Evolutionary conservation across 2,113 vertebrate species (phyloP).

Genomic region (Pollachius pollachius): DNA sequence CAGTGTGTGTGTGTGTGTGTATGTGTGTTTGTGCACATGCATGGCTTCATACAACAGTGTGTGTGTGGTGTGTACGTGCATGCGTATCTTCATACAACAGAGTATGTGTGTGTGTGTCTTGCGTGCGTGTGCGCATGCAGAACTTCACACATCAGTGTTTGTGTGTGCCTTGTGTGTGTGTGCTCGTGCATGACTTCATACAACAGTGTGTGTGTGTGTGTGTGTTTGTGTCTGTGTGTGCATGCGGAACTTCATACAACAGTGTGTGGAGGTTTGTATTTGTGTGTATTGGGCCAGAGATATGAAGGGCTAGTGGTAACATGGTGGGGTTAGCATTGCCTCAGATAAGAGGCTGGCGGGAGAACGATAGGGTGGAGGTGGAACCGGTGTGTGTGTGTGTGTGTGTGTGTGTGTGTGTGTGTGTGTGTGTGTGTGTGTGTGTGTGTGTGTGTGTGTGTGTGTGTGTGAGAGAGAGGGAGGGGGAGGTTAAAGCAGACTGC

Average conservation of each 20-base stretch:
- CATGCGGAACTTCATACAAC: not conserved
- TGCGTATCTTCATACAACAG: no score
- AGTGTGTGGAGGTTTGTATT: not conserved
- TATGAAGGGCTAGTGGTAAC: not conserved
- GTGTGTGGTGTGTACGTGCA: no score
- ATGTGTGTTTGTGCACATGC: no score
- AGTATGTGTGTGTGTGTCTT: no score
- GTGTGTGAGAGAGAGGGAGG: constrained; percentile 5
- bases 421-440: not conserved
- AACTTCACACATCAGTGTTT: not conserved
- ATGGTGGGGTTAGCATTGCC: not conserved
- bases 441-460: not conserved
- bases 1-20: no score
- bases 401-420: not conserved
- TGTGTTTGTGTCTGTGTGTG: not conserved
- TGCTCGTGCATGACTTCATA: no score
- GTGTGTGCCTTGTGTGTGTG: not conserved
- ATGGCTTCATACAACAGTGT: no score
- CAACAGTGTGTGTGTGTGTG: no score
- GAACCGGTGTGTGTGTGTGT: not conserved
- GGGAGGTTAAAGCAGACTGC: constrained; percentile 56
- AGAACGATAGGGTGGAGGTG: not conserved
- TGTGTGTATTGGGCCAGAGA: not conserved
- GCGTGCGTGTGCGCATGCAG: not conserved
- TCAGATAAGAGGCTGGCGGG: not conserved